Evolutionary conservation across 1,140 invertebrate species (phyloP).

Genomic region (Nylanderia fulva): DNA sequence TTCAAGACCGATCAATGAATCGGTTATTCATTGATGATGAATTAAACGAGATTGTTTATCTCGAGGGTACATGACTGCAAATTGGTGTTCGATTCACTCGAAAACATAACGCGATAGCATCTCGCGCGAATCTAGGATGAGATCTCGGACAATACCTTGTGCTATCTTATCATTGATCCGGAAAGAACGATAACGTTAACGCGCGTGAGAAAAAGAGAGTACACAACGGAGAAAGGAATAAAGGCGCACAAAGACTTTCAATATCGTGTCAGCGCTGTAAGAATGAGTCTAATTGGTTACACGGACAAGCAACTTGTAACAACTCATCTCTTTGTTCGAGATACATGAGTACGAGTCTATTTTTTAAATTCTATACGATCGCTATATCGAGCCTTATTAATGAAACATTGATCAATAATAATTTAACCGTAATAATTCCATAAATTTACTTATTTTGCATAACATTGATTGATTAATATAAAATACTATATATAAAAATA

Average conservation of each 20-base stretch:
- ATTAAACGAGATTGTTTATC: background rate
- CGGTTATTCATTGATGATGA: background rate
- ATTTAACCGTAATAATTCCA: background rate
- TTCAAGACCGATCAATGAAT: background rate
- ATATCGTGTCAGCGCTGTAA: slow-evolving; percentile 36
- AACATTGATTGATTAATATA: background rate
- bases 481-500: slow-evolving; percentile 3
- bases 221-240: slow-evolving; percentile 2
- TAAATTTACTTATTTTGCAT: background rate
- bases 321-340: background rate
- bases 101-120: background rate
- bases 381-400: background rate
- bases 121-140: background rate
- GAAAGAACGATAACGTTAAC: slow-evolving; percentile 62
- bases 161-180: slow-evolving; percentile 46
- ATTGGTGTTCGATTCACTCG: slow-evolving; percentile 14
- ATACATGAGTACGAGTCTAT: background rate
- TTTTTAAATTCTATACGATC: background rate
- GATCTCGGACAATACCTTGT: slow-evolving; percentile 1
- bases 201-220: slow-evolving; percentile 17
- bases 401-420: background rate
- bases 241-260: slow-evolving; percentile 29
- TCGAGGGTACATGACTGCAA: background rate
- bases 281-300: slow-evolving; percentile 50
- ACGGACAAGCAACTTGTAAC: background rate